Conservation (phyloP, 2,888 invertebrate genomes). For the Stratiomys singularior region DNA sequence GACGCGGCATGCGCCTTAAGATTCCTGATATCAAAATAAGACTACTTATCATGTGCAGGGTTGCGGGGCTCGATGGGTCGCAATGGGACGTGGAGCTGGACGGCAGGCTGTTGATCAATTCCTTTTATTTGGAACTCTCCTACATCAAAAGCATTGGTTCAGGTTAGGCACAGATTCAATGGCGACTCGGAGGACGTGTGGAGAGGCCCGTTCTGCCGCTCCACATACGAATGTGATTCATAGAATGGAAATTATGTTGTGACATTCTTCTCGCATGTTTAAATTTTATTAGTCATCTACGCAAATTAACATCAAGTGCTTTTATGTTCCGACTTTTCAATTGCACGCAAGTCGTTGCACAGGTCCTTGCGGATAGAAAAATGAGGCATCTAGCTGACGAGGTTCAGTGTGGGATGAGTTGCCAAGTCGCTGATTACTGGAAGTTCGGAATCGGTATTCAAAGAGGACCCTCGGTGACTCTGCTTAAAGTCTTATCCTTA, state of each 20-base stretch:
- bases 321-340: constrained; percentile 50
- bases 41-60: not conserved
- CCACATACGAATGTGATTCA: constrained; percentile 54
- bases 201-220: not conserved
- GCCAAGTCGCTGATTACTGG: not conserved
- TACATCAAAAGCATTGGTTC: not conserved
- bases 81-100: not conserved
- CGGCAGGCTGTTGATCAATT: not conserved
- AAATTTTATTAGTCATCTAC: constrained; percentile 57
- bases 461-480: too few species aligned
- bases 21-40: constrained; percentile 15
- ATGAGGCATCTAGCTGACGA: constrained; percentile 8
- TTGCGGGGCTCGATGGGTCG: not conserved
- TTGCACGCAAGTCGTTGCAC: constrained; percentile 22
- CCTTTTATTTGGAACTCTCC: constrained; percentile 27
- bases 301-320: constrained; percentile 47
- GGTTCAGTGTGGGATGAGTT: not conserved
- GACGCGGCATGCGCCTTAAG: constrained; percentile 50
- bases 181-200: constrained; percentile 35
- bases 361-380: not conserved
- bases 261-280: constrained; percentile 57
- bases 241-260: constrained; percentile 57
- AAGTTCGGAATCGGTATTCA: too few species aligned
- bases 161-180: not conserved
- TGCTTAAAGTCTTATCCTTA: too few species aligned